Base-by-base conservation (phyloP, 2,797 vertebrate genomes). In the Sphenopsis melanotis region DNA sequence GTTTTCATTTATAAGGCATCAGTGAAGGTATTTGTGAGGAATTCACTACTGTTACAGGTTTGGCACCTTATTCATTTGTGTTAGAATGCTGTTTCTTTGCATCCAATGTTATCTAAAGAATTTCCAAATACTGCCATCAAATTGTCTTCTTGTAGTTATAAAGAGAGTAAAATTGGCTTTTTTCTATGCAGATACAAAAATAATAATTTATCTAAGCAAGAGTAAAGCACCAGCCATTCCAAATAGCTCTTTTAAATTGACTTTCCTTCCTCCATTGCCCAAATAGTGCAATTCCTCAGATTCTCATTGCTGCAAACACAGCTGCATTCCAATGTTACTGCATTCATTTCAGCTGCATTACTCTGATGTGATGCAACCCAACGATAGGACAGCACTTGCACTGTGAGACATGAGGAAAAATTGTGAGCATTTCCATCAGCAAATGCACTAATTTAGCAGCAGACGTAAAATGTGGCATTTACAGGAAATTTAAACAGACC, bases 111-210 rank as follows among this genome's bases (percentile, higher is more conserved):
- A 32, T 20, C 39, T 17, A 10, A 24, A 26, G 6, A 42, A 52
- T 69, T 92, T 76, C n/a, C 18, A 69, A 83, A 61, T 50, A 89
- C 9, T 47, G 27, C 7, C 46, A 64, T 63, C 14, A 71, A 68
- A 70, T 66, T 78, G 18, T 65, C 22, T 81, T 75, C 30, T n/a
- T 69, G 17, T 32, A 78, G 46, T 61, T 41, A 75, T 0, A 86
- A 49, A 65, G 34, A 65, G 64, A 76, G 57, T 64, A 83, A 87
- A 90, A 78, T 10, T 65, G 30, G 10, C 4, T 53, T 94, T 85
- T 61, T 23, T 3, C 9, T 32, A 36, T 37, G 26, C 29, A 46
- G 42, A 65, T 47, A 50, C 44, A 72, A 90, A 93, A 89, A 65
- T 50, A 75, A 61, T 63, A 65, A 82, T 63, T 92, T 75, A 71